Conservation (phyloP, 2,888 invertebrate genomes). For the Pristionchus maxplancki region DNA sequence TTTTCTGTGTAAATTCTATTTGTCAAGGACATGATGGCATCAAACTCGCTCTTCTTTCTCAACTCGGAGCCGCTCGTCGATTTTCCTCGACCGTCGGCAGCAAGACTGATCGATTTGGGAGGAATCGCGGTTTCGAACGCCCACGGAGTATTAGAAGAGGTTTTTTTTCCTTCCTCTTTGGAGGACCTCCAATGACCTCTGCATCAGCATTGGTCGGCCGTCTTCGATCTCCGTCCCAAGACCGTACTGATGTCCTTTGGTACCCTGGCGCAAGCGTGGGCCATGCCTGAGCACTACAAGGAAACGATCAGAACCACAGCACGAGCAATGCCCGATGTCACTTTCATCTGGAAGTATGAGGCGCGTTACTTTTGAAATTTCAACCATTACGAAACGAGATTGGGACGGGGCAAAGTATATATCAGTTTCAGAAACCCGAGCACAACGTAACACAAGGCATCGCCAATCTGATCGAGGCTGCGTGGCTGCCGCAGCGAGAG, state of each 20-base stretch:
- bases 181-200: not conserved
- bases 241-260: constrained; percentile 8
- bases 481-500: constrained; percentile 1
- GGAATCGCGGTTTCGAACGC: not conserved
- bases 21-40: not conserved
- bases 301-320: not conserved
- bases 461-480: not conserved
- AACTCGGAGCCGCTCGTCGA: constrained; percentile 10
- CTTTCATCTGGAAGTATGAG: constrained; percentile 44
- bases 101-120: not conserved
- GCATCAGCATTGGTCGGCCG: not conserved
- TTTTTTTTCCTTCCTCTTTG: not conserved
- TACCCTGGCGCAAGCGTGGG: not conserved
- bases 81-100: not conserved
- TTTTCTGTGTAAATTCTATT: too few species aligned
- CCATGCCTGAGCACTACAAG: constrained; percentile 17
- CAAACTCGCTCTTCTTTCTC: not conserved
- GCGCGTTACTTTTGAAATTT: not conserved
- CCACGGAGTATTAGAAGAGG: not conserved
- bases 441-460: not conserved
- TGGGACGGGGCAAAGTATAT: too few species aligned
- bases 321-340: not conserved
- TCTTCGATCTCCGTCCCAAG: not conserved
- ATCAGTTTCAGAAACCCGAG: not conserved
- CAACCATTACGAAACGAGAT: too few species aligned